Conservation (phyloP, 2,888 invertebrate species). For the Lepas anatifera region DNA sequence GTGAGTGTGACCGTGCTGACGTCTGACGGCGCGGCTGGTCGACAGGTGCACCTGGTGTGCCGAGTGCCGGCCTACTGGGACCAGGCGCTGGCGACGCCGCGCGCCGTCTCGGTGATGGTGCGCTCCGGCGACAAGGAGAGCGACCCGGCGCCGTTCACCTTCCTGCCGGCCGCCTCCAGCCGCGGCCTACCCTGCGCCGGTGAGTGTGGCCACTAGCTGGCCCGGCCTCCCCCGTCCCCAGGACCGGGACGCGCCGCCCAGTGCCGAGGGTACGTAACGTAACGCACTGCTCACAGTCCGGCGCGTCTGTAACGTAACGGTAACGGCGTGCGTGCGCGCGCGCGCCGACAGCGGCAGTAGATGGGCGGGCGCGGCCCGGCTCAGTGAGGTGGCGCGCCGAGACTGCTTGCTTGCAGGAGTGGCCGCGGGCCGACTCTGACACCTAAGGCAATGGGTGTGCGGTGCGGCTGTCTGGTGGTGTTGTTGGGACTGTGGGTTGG, state of each 20-base stretch:
- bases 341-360: too few relatives aligned
- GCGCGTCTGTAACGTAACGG: too few relatives aligned
- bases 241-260: too few relatives aligned
- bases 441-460: conserved; percentile 3
- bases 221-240: too few relatives aligned
- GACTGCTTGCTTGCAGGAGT: too few relatives aligned
- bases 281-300: too few relatives aligned
- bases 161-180: not conserved
- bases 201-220: not conserved
- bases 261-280: too few relatives aligned
- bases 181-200: not conserved
- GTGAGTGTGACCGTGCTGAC: not conserved
- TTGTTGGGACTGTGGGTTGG: not conserved
- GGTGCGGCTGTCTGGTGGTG: conserved; percentile 5
- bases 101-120: not conserved
- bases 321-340: too few relatives aligned
- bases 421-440: not conserved
- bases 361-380: too few relatives aligned
- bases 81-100: not conserved
- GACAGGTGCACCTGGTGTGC: not conserved
- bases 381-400: too few relatives aligned
- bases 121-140: not conserved
- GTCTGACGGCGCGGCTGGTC: not conserved
- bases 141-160: not conserved
- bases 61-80: not conserved